A percentile compares a stretch with the other conserved stretches of the same genome.
Evolutionary conservation across 2,888 invertebrate species (phyloP).

Genomic region (Cataglyphis cursor): DNA sequence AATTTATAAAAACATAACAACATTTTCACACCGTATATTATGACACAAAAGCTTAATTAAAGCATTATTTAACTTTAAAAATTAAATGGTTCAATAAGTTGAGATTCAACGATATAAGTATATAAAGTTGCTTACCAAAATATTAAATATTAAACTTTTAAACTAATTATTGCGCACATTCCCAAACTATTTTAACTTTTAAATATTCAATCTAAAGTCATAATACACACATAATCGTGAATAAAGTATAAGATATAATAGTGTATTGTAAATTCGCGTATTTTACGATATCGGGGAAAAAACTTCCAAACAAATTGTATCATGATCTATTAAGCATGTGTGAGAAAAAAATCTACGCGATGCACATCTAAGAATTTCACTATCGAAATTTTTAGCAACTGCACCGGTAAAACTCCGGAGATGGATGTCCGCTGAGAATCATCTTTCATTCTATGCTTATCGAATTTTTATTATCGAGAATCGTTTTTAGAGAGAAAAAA

Average conservation of each 20-base stretch:
- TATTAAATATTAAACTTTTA: not conserved
- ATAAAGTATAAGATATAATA: not conserved
- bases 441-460: constrained; percentile 4
- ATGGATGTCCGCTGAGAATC: constrained; percentile 5
- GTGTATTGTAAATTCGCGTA: not conserved
- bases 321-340: not conserved
- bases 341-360: not conserved
- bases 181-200: not conserved
- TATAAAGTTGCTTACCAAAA: not conserved
- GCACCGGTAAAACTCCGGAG: not conserved
- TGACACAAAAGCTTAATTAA: not conserved
- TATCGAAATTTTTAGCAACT: constrained; percentile 5
- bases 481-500: constrained; percentile 4
- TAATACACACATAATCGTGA: not conserved
- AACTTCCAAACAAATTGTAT: not conserved
- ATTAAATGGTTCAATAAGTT: not conserved
- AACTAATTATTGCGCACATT: not conserved
- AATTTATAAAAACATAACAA: not conserved
- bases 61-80: not conserved
- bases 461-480: constrained; percentile 20
- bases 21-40: not conserved
- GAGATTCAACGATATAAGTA: not conserved
- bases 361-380: not conserved
- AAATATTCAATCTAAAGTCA: not conserved
- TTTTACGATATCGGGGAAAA: constrained; percentile 12